Percentiles rank a stretch among this genome's conserved stretches.
These are phyloP conservation scores for Tringa solitaria DNA, from an alignment of 2,113 vertebrate genomes.

Conservation along the genomic window DNA sequence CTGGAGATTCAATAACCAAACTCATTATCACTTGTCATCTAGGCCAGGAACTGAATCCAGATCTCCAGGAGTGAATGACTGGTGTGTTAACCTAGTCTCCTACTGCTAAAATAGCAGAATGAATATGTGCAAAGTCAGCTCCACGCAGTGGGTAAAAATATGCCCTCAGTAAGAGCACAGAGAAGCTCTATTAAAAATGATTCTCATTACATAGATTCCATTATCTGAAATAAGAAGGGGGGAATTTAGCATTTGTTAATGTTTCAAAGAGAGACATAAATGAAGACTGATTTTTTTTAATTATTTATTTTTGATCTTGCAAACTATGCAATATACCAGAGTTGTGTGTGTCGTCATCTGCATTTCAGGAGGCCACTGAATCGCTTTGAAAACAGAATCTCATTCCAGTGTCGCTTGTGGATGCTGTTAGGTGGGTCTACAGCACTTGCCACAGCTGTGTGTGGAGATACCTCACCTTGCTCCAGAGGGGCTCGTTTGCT, in stretches of 20 bases:
- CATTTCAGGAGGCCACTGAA: not conserved
- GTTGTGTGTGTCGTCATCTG: not conserved
- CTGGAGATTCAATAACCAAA: constrained; percentile 67
- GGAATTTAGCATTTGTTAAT: not conserved
- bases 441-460: not conserved
- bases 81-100: constrained; percentile 53
- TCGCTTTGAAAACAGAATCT: not conserved
- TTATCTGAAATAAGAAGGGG: constrained; percentile 12
- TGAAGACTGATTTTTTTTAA: not conserved
- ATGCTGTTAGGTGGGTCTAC: not conserved
- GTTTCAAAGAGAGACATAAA: not conserved
- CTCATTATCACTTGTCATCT: constrained; percentile 69
- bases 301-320: not conserved
- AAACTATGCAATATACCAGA: not conserved
- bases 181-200: constrained; percentile 8
- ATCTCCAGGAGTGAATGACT: constrained; percentile 59
- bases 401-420: not conserved
- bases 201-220: constrained; percentile 17
- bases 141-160: constrained; percentile 24
- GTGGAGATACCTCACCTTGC: not conserved
- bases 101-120: constrained; percentile 55
- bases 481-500: not conserved
- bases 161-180: constrained; percentile 6
- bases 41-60: constrained; percentile 64
- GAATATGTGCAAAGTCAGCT: constrained; percentile 41